Conservation (phyloP, 2,797 vertebrate genomes). For the Glossophaga mutica region DNA sequence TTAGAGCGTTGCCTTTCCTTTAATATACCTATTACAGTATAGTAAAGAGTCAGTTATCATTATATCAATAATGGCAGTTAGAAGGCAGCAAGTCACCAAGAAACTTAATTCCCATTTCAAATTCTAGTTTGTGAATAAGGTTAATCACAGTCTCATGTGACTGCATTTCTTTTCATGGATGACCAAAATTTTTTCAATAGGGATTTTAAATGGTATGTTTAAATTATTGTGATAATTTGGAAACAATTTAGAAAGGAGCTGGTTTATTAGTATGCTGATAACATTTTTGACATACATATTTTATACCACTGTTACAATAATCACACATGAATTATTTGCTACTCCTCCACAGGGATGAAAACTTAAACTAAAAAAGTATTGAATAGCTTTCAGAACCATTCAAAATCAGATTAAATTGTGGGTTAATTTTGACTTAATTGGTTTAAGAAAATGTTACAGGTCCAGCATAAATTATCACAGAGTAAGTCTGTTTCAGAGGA, state of each 20-base stretch:
- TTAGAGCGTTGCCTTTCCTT: slow-evolving; percentile 37
- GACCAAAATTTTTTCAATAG: slow-evolving; percentile 21
- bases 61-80: background rate
- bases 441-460: slow-evolving; percentile 40
- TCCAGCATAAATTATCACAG: slow-evolving; percentile 37
- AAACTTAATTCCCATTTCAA: slow-evolving; percentile 33
- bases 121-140: slow-evolving; percentile 42
- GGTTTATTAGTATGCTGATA: background rate
- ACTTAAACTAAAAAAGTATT: background rate
- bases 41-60: slow-evolving; percentile 31
- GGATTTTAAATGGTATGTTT: slow-evolving; percentile 39
- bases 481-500: slow-evolving; percentile 13
- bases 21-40: background rate
- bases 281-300: slow-evolving; percentile 33
- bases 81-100: slow-evolving; percentile 28
- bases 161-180: background rate
- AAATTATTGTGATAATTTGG: background rate
- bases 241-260: slow-evolving; percentile 37
- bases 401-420: slow-evolving; percentile 12
- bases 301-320: background rate
- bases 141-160: slow-evolving; percentile 10
- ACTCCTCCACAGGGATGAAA: slow-evolving; percentile 21
- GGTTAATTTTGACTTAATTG: background rate
- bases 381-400: slow-evolving; percentile 1
- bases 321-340: slow-evolving; percentile 26